A percentile compares a stretch with the other conserved stretches of the same genome.
Conservation (phyloP, 2,888 invertebrate species). For the Amblyjoppa fuscipennis region DNA sequence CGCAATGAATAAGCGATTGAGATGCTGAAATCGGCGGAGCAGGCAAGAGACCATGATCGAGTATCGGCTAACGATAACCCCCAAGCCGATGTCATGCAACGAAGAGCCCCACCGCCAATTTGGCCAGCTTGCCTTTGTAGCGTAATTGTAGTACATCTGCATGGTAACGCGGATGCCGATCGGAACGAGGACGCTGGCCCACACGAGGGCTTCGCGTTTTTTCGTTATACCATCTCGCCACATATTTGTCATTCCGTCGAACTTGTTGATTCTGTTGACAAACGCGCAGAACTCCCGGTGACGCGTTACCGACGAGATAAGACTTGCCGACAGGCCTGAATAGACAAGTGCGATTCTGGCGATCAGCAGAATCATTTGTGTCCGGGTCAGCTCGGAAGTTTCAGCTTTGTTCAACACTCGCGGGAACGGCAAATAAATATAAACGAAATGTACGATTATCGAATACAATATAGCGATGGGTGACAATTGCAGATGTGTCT, state of each 20-base stretch:
- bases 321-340: background rate
- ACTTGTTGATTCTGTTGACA: background rate
- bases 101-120: background rate
- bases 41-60: background rate
- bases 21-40: background rate
- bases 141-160: background rate
- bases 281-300: background rate
- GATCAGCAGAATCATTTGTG: background rate
- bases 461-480: background rate
- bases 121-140: background rate
- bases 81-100: background rate
- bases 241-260: background rate
- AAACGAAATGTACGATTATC: background rate
- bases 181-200: background rate
- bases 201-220: background rate
- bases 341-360: background rate
- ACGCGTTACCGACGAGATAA: background rate
- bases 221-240: background rate
- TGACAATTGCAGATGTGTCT: background rate
- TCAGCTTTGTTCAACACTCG: background rate
- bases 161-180: background rate
- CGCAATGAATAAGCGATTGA: background rate
- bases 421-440: background rate
- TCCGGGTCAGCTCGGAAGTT: fast-evolving
- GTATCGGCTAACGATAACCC: background rate